Base-by-base conservation (phyloP, 1,140 invertebrate genomes). In the Magallana angulata region DNA sequence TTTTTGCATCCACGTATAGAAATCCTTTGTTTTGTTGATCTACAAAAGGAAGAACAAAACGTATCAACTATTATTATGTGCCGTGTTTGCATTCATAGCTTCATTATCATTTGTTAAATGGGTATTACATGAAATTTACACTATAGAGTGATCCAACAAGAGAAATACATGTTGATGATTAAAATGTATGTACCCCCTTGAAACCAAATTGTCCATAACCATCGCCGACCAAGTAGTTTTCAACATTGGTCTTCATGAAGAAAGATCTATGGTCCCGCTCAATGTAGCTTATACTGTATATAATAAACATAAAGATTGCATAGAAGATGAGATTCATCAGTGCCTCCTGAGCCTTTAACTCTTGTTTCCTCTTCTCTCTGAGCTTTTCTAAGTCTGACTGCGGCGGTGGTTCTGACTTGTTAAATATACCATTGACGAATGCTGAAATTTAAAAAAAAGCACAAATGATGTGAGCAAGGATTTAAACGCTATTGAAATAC, bases 301-400 rank as follows among this genome's bases (percentile, higher is more conserved):
- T 57, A 24, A 87, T 76, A 18, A 90, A 87, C 3, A 87, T 82
- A 62, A 90, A 91, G 3, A 90, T 59, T 16, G 59, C 64, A 56
- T 91, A 89, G n/a, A 90, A 64, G 16, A 91, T 57, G 30, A 91
- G 82, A 18, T 91, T 87, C 56, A 88, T 68, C 4, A 90, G 88
- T 1, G 89, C 88, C 36, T 59, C 58, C 24, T 87, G 85, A 18
- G 90, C 90, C 59, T 83, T 85, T 16, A 88, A 12, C 30, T 90
- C 88, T 6, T 87, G 62, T 48, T 84, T 64, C 36, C 87, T 58
- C 48, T 60, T 64, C 16, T 82, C 8, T 62, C 88, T 56, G 18
- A 84, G 81, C 30, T 90, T 84, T 24, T 89, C 87, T 2, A 90
- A 18, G 12, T 88, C 58, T 62, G 85, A 71, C 4, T 85, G 68